These are phyloP conservation scores for Panulirus ornatus DNA, from an alignment of 1,140 invertebrate species.

Conservation along the genomic window DNA sequence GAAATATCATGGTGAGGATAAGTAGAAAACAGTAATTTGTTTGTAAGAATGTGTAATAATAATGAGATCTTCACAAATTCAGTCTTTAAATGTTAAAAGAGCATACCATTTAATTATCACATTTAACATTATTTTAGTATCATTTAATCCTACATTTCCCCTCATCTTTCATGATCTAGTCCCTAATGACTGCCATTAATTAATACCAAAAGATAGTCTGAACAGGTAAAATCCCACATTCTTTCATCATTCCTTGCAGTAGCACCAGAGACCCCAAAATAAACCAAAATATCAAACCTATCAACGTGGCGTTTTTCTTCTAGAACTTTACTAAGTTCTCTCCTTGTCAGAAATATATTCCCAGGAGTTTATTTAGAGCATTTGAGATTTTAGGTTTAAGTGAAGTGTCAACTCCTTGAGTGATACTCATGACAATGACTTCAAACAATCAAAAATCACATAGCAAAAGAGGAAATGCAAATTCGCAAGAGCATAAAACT, in stretches of 20 bases:
- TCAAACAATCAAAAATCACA: neutral
- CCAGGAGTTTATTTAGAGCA: neutral
- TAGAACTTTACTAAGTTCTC: neutral
- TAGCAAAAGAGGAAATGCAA: neutral
- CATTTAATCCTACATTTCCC: no score
- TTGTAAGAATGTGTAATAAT: no score
- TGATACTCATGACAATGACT: neutral
- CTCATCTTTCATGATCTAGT: neutral
- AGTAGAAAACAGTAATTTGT: no score
- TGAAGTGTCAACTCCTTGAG: neutral
- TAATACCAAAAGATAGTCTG: neutral
- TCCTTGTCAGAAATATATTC: neutral
- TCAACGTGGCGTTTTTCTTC: neutral
- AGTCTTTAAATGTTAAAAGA: no score
- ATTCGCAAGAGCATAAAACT: neutral
- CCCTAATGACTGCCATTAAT: neutral
- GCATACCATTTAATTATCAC: no score
- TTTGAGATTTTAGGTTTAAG: neutral
- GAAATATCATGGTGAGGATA: no score
- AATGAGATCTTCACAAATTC: no score
- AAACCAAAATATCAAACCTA: neutral
- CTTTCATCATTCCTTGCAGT: neutral
- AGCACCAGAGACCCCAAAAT: neutral
- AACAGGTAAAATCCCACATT: neutral
- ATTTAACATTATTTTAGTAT: no score